A percentile compares a stretch with the other conserved stretches of the same genome.
Conservation (phyloP, 1,140 invertebrate species). For the Orchesella cincta region DNA sequence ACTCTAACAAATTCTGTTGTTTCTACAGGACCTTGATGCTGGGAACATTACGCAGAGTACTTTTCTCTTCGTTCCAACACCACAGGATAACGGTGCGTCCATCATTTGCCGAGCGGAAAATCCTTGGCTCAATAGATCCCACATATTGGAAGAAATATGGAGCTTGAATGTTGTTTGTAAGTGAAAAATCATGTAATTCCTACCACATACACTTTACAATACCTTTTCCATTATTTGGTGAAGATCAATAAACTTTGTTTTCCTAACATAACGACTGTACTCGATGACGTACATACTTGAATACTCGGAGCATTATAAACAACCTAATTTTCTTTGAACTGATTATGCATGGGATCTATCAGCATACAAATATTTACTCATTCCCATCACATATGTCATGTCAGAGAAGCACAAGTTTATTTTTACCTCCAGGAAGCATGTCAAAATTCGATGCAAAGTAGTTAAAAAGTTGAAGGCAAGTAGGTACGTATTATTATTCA, state of each 20-base stretch:
- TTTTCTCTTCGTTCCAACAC: constrained; percentile 72
- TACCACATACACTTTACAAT: neutral
- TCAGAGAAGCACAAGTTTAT: too few relatives aligned
- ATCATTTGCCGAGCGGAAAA: constrained; percentile 86
- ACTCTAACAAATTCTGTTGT: too few relatives aligned
- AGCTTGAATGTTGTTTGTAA: constrained; percentile 85
- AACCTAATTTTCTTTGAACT: too few relatives aligned
- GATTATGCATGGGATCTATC: too few relatives aligned
- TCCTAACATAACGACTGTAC: neutral
- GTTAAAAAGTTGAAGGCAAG: too few relatives aligned
- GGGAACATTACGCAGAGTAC: constrained; percentile 82
- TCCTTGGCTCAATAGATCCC: constrained; percentile 77
- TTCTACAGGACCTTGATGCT: constrained; percentile 71
- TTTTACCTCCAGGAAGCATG: neutral
- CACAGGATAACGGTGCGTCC: constrained; percentile 76
- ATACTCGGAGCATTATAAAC: neutral
- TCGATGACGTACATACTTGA: neutral
- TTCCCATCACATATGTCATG: too few relatives aligned
- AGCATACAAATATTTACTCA: too few relatives aligned
- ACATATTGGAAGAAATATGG: constrained; percentile 75
- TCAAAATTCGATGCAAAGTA: too few relatives aligned
- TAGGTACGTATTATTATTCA: too few relatives aligned
- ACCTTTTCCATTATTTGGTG: neutral
- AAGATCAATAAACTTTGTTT: neutral
- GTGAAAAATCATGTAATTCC: constrained; percentile 57